phyloP scores from a whole-genome alignment of 2,888 invertebrate genomes.

The Chrysolina oricalcia region DNA sequence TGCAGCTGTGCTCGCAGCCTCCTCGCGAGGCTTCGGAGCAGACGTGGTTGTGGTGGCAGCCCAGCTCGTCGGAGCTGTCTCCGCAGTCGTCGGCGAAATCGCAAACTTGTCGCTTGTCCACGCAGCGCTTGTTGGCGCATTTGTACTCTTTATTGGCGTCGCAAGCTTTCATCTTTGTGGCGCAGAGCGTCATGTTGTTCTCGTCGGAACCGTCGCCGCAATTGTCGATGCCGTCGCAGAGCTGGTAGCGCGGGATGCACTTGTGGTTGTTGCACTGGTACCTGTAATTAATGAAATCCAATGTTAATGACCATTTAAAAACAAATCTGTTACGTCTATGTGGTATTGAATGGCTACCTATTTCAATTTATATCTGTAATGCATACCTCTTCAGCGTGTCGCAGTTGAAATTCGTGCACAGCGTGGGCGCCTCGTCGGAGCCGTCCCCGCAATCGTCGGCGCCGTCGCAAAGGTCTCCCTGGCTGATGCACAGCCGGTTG shows the following conservation, averaged over 20 bases:
- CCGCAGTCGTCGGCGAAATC: conserved; percentile 94
- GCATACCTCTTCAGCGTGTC: conserved; percentile 78
- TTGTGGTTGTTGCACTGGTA: conserved; percentile 94
- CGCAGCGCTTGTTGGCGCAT: conserved; percentile 91
- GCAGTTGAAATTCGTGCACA: conserved; percentile 90
- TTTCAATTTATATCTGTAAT: too few relatives aligned
- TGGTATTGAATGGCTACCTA: too few relatives aligned
- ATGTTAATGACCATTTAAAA: too few relatives aligned
- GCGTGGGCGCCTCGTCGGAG: conserved; percentile 87
- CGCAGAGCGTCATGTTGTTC: conserved; percentile 93
- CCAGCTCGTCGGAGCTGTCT: conserved; percentile 91
- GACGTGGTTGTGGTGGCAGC: conserved; percentile 84
- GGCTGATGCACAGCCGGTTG: conserved; percentile 93
- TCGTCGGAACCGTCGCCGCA: conserved; percentile 97
- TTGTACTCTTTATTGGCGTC: conserved; percentile 87
- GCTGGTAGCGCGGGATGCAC: conserved; percentile 88
- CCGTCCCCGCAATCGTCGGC: conserved; percentile 94
- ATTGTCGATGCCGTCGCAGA: conserved; percentile 94
- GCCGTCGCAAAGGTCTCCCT: conserved; percentile 93
- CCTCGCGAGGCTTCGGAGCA: conserved; percentile 79
- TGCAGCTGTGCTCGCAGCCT: conserved; percentile 94
- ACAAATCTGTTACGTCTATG: too few relatives aligned
- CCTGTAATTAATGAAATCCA: conserved; percentile 62
- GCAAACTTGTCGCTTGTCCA: conserved; percentile 85
- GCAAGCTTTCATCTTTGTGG: conserved; percentile 83